Percentiles rank a stretch among this genome's conserved stretches.
Conservation (phyloP, 35 echinoderm and acorn worm genomes). For the Apostichopus californicus region DNA sequence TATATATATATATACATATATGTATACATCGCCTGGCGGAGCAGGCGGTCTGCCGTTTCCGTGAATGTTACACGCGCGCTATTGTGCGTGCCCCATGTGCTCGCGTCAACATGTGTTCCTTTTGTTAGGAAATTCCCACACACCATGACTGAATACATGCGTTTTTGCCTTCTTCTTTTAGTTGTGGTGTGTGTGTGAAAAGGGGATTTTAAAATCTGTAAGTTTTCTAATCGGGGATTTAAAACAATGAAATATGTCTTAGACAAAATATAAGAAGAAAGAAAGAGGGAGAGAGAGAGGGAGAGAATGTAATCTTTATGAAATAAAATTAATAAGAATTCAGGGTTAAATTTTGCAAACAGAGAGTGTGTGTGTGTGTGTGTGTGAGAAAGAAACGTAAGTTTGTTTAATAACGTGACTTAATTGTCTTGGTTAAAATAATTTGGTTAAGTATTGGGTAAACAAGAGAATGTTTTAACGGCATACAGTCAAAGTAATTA, state of each 20-base stretch:
- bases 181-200: not conserved
- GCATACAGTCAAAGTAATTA: too few species aligned
- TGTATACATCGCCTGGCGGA: not conserved
- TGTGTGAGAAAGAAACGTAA: too few species aligned
- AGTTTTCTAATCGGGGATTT: too few species aligned
- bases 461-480: too few species aligned
- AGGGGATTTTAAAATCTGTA: not conserved
- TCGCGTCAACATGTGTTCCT: slow-evolving; percentile 18
- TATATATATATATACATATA: not conserved
- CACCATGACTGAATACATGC: not conserved
- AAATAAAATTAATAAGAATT: not conserved
- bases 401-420: too few species aligned
- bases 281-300: not conserved
- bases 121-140: slow-evolving; percentile 59
- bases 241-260: not conserved
- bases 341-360: too few species aligned
- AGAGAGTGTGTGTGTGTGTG: too few species aligned
- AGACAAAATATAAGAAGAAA: not conserved
- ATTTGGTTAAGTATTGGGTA: too few species aligned
- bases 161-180: not conserved
- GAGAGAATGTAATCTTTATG: not conserved
- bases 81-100: too few species aligned
- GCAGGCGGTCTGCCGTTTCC: slow-evolving; percentile 16
- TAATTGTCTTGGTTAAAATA: too few species aligned
- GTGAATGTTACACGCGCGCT: slow-evolving; percentile 56